A percentile compares a stretch with the other conserved stretches of the same genome.
Evolutionary conservation across 2,797 vertebrate species (phyloP).

Genomic region (Malurus leucopterus): DNA sequence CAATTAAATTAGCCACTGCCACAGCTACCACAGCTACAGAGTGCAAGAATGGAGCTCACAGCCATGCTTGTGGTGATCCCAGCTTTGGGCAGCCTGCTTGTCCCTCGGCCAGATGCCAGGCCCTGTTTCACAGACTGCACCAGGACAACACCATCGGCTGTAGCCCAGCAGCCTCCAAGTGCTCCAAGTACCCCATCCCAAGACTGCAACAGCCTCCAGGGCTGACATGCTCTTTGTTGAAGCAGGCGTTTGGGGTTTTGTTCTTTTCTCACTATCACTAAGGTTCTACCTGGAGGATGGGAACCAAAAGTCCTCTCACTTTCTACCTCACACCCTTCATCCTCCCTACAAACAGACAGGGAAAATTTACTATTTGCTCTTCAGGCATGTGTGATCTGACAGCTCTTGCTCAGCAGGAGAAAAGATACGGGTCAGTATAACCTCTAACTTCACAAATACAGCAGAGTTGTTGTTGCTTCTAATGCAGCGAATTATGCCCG

Average conservation of each 20-base stretch:
- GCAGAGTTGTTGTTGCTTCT: not conserved
- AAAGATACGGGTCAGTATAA: not conserved
- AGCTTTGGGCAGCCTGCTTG: not conserved
- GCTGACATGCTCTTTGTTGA: not conserved
- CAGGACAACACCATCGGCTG: fast-evolving
- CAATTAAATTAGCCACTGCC: not conserved
- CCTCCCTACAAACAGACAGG: not conserved
- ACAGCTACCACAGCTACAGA: not conserved
- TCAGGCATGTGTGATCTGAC: not conserved
- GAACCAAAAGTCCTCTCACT: not conserved
- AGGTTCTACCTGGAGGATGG: not conserved
- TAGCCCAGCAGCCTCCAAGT: not conserved
- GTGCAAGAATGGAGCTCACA: not conserved
- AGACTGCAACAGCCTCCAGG: not conserved
- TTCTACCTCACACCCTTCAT: not conserved
- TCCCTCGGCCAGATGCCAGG: not conserved
- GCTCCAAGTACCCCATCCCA: fast-evolving
- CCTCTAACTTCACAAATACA: not conserved
- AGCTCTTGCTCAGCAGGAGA: not conserved
- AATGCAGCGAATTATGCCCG: not conserved
- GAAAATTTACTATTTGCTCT: not conserved
- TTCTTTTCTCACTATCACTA: not conserved
- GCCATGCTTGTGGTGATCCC: not conserved
- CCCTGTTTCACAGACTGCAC: not conserved
- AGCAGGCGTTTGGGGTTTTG: not conserved